Percentiles rank a stretch among this genome's conserved stretches.
phyloP scores from a whole-genome alignment of 2,888 invertebrate species.

The Oeneis ivallda region DNA sequence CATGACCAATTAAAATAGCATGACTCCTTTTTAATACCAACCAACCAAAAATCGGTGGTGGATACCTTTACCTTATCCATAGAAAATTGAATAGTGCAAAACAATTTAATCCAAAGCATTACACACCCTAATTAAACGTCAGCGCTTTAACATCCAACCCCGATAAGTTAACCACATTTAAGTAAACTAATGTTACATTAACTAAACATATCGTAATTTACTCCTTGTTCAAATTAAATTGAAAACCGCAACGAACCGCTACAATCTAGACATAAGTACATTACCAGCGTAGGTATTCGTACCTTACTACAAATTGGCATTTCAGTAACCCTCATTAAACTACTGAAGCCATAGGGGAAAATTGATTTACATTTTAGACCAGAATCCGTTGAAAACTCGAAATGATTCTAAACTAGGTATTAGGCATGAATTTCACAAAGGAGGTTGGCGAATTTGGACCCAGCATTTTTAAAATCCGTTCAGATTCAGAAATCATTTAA shows the following conservation, averaged over 20 bases:
- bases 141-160: not conserved
- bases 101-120: no score
- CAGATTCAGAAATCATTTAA: no score
- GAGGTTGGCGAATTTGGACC: no score
- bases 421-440: no score
- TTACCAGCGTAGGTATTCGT: not conserved
- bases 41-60: no score
- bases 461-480: no score
- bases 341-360: slow-evolving; percentile 31
- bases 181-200: not conserved
- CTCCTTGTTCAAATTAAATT: slow-evolving; percentile 13
- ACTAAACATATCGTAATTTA: slow-evolving; percentile 8
- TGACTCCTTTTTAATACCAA: no score
- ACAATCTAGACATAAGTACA: not conserved
- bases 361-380: slow-evolving; percentile 21
- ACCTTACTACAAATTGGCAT: slow-evolving; percentile 29
- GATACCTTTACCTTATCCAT: no score
- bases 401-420: not conserved
- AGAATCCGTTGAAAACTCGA: not conserved
- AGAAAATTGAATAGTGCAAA: no score
- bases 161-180: not conserved
- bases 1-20: no score
- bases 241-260: slow-evolving; percentile 11
- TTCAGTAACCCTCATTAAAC: slow-evolving; percentile 29
- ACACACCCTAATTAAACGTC: not conserved